Conservation (phyloP, 1,140 invertebrate genomes). For the Cydia splendana region DNA sequence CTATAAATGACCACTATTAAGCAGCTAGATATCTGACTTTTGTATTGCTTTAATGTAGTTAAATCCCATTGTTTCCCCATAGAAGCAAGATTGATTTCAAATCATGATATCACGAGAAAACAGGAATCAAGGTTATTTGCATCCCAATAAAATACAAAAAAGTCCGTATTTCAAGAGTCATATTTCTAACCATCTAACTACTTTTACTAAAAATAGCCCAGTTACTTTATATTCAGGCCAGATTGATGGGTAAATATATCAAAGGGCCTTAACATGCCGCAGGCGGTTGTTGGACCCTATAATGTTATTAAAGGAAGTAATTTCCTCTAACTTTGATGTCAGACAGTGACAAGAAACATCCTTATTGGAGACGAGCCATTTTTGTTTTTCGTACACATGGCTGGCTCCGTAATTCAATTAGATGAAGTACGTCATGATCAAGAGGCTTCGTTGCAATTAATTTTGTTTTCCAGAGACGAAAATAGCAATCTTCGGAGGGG, state of each 20-base stretch:
- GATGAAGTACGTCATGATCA: background rate
- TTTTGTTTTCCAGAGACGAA: background rate
- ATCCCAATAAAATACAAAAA: too few species aligned
- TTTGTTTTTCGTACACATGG: background rate
- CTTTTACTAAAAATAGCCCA: background rate
- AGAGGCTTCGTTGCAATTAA: background rate
- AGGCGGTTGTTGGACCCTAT: background rate
- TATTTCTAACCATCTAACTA: too few species aligned
- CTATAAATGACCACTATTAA: too few species aligned
- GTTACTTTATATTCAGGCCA: background rate
- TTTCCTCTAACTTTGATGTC: slow-evolving; percentile 8
- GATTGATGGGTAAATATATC: background rate
- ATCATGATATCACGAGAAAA: too few species aligned
- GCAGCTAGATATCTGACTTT: too few species aligned
- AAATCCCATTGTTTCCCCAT: too few species aligned
- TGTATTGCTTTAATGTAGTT: too few species aligned
- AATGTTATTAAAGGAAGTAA: slow-evolving; percentile 17
- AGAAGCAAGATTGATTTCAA: too few species aligned
- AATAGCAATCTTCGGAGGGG: too few species aligned
- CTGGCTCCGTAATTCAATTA: background rate
- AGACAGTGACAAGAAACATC: background rate
- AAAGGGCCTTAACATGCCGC: background rate
- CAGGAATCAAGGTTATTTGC: too few species aligned
- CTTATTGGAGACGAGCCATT: background rate
- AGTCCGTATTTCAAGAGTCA: too few species aligned